phyloP scores from a whole-genome alignment of 2,113 vertebrate genomes.

The Illadopsis cleaveri region DNA sequence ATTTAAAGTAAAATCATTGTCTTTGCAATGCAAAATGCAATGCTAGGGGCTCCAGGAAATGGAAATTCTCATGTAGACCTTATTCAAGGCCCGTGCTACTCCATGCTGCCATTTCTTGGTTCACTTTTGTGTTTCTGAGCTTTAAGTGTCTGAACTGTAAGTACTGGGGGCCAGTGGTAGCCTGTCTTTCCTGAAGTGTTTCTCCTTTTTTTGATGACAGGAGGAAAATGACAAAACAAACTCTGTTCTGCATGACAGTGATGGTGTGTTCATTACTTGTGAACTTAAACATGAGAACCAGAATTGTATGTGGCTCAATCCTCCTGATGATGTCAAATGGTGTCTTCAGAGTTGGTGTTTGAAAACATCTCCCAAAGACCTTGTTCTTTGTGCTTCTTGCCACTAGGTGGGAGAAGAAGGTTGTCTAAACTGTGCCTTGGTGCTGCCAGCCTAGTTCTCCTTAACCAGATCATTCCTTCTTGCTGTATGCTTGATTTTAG shows the following conservation, averaged over 20 bases:
- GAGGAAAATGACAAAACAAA: background rate
- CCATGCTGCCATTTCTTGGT: background rate
- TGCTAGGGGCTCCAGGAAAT: background rate
- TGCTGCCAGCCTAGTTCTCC: background rate
- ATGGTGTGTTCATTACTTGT: background rate
- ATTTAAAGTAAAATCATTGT: background rate
- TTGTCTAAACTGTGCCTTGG: slow-evolving; percentile 61
- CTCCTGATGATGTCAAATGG: background rate
- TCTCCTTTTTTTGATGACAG: background rate
- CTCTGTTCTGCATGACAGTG: background rate
- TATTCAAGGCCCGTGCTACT: background rate
- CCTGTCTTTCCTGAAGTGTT: background rate
- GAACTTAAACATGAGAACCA: background rate
- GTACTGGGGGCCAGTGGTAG: background rate
- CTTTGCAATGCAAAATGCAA: background rate
- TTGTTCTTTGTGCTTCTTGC: slow-evolving; percentile 69
- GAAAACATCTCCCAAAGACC: background rate
- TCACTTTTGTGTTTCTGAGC: background rate
- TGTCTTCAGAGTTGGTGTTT: background rate
- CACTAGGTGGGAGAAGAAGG: slow-evolving; percentile 81
- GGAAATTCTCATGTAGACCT: background rate
- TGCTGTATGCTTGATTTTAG: background rate
- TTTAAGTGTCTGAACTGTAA: background rate
- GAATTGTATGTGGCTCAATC: background rate
- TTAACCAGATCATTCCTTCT: background rate